These are phyloP conservation scores for Hylia prasina DNA, from an alignment of 2,113 vertebrate genomes.

Conservation along the genomic window DNA sequence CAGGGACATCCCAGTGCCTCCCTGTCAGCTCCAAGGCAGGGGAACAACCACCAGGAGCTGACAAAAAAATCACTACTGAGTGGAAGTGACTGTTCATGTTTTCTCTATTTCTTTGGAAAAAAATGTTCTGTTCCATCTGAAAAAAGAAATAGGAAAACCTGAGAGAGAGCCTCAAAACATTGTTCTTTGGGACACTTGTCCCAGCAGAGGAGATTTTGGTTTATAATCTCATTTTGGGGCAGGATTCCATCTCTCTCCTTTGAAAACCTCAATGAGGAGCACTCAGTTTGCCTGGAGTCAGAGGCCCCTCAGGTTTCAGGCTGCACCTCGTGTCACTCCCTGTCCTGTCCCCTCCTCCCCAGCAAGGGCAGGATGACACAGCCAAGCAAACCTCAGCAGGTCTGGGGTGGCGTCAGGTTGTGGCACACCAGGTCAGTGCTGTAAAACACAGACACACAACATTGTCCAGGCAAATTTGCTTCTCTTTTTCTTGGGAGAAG, in stretches of 20 bases:
- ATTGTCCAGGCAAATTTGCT: not conserved
- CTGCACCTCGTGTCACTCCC: fast-evolving
- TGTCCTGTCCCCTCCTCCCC: not conserved
- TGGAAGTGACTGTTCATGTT: not conserved
- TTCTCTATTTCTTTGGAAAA: not conserved
- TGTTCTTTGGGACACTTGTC: not conserved
- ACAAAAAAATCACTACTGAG: not conserved
- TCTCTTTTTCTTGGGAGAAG: not conserved
- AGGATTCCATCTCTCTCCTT: not conserved
- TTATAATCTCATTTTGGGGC: not conserved
- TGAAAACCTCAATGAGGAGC: not conserved
- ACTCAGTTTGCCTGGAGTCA: not conserved
- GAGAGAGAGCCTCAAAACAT: not conserved
- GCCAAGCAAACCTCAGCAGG: not conserved
- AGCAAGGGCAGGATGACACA: not conserved
- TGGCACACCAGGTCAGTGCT: not conserved
- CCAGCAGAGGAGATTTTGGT: not conserved
- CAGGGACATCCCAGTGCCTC: not conserved
- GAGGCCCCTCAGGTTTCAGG: not conserved
- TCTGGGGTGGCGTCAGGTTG: not conserved
- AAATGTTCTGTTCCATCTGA: not conserved
- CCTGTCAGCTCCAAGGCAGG: not conserved
- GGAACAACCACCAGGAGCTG: not conserved
- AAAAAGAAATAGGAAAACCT: not conserved
- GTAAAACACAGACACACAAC: not conserved